Base-by-base conservation (phyloP, 2,797 vertebrate species). In the Furcifer pardalis region DNA sequence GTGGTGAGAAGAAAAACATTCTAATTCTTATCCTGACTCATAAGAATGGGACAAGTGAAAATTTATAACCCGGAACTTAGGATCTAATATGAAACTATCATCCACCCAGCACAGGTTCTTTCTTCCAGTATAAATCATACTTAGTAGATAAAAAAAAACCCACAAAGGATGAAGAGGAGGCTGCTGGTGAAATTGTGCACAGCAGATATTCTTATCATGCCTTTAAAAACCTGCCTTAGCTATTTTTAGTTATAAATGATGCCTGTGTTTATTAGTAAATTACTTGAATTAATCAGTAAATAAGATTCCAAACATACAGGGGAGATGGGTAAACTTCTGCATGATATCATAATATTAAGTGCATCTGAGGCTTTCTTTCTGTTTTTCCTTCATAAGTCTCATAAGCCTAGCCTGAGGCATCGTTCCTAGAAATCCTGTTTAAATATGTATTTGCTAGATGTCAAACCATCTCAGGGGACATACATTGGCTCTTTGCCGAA, bases 391-490 rank as follows among this genome's bases (percentile, higher is more conserved):
- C 77, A 42, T 44, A 40, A 63, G 75, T 85, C 88, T 90, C 88
- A 82, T 79, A 87, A 52, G 0, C 1, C 25, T 90, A 79, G 85
- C 88, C 89, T 85, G 42, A 88, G 89, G 87, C 66, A 77, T 52
- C 40, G 84, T 82, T 86, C 27, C 80, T 84, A 86, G 69, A 89
- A 86, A 68, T 87, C 86, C 7, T 32, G 82, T 35, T n/a, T 27
- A 79, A 90, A 87, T 79, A 91, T 90, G 88, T 89, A 92, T 88
- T 90, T 88, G 68, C 40, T 90, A 80, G 84, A 86, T 93, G 15
- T 46, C 65, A 40, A 84, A 84, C 44, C 66, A 59, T 68, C 52
- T 17, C 49, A 42, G 63, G 63, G 10, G 46, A 77, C n/a, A 46
- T 42, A 44, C 37, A 84, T 0, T 63, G 65, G 5, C 25, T 83